Conservation (phyloP, 2,888 invertebrate genomes). For the Drosophila hawaiiensis region DNA sequence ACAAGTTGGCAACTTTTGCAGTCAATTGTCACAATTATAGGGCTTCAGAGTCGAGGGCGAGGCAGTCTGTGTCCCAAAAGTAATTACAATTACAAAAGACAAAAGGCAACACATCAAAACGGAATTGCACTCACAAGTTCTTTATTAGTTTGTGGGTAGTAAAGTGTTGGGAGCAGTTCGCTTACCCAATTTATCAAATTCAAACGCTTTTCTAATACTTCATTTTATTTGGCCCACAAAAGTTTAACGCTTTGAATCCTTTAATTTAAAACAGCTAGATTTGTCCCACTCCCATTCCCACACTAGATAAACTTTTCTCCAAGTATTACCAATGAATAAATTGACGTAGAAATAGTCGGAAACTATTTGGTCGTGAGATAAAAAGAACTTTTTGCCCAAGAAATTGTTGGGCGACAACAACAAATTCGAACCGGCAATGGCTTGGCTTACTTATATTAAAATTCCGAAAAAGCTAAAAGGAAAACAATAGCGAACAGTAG, state of each 20-base stretch:
- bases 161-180: constrained; percentile 28
- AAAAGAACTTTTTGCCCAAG: constrained; percentile 59
- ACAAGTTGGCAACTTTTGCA: constrained; percentile 78
- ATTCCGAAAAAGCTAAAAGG: constrained; percentile 46
- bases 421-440: constrained; percentile 56
- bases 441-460: constrained; percentile 77
- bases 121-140: constrained; percentile 50
- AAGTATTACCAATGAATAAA: constrained; percentile 81
- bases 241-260: constrained; percentile 72
- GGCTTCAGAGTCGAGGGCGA: constrained; percentile 35
- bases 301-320: constrained; percentile 72
- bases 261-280: constrained; percentile 66
- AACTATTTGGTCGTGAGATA: constrained; percentile 81
- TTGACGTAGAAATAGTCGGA: constrained; percentile 79
- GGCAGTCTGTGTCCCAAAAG: constrained; percentile 42
- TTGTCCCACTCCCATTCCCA: background rate
- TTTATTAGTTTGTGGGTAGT: constrained; percentile 58
- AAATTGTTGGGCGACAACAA: constrained; percentile 21
- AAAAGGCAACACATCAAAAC: constrained; percentile 57
- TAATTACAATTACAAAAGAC: constrained; percentile 72
- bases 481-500: constrained; percentile 15
- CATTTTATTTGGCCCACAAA: constrained; percentile 59
- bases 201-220: constrained; percentile 59
- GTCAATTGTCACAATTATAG: constrained; percentile 72
- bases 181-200: constrained; percentile 57